Evolutionary conservation across 2,888 invertebrate species (phyloP).

Genomic region (Erpobdella octoculata): DNA sequence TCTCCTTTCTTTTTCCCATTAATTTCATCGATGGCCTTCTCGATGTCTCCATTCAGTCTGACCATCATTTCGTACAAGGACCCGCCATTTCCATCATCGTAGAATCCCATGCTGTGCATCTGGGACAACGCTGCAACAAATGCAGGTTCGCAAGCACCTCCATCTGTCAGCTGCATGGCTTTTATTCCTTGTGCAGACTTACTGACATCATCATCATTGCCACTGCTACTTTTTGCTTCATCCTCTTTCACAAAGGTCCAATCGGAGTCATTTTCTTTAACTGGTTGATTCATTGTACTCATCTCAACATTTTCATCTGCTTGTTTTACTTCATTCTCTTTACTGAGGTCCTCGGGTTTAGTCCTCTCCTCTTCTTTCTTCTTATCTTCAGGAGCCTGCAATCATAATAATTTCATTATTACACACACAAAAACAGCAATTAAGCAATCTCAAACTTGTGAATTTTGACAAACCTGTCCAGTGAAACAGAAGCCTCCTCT

Average conservation of each 20-base stretch:
- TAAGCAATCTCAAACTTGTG: neutral
- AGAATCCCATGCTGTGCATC: slow-evolving; percentile 22
- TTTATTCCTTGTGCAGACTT: neutral
- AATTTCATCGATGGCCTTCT: slow-evolving; percentile 16
- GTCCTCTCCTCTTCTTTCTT: neutral
- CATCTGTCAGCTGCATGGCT: neutral
- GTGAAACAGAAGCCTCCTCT: too few species aligned
- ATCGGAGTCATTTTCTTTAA: slow-evolving; percentile 8
- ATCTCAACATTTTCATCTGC: neutral
- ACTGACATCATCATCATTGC: neutral
- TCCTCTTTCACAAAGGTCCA: slow-evolving; percentile 19
- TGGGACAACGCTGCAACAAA: neutral
- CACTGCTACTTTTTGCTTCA: too few species aligned
- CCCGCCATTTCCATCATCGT: slow-evolving; percentile 23
- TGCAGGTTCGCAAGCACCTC: neutral
- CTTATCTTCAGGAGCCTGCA: neutral
- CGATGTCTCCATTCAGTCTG: slow-evolving; percentile 20
- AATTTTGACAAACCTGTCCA: too few species aligned
- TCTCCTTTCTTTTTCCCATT: slow-evolving; percentile 15
- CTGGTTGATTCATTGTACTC: neutral
- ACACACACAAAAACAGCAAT: neutral
- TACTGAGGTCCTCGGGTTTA: neutral
- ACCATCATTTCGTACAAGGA: neutral
- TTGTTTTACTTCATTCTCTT: neutral
- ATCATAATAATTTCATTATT: neutral